Base-by-base conservation (phyloP, 2,888 invertebrate genomes). In the Athalia cordata region DNA sequence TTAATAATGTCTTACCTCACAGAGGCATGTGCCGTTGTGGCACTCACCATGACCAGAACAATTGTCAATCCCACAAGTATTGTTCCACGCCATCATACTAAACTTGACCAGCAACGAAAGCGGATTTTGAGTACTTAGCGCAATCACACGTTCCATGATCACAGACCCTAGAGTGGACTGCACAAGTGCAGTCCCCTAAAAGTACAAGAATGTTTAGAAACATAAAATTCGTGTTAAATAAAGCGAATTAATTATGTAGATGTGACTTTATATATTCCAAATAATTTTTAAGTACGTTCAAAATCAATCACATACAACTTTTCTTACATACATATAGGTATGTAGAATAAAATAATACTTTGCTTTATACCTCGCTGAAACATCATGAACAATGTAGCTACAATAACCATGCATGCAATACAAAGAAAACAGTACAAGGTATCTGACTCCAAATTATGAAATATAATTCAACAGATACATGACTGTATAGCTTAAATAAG, bases 11-110 rank as follows among this genome's bases (percentile, higher is more conserved):
- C 94, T 93, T 85, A 97, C 97, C 92, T 97, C 97, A 91, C 97
- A 97, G 84, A 97, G 93, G 89, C 97, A 97, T 77, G 96, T 97
- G 82, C 97, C 97, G 90, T 97, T 96, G 89, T 96, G 93, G 91
- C 97, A 97, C 91, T 97, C 97, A 29, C 97, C 97, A 81, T 96
- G 95, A 81, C 97, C 97, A 86, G 96, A 97, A 91, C 97, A 97
- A 90, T 94, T 95, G 85, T 93, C 93, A 79, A 92, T 93, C 89
- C 96, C 96, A 85, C 93, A 93, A 65, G 92, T 87, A 80, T 86
- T 86, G 80, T 89, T 89, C 89, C 89, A 90, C 62, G 88, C 86
- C 90, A 89, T 89, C 86, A 90, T 89, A 52, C 90, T 87, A 81
- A 90, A 88, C 82, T 89, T 89, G 78, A 90, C 85, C 74, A 90